Percentiles rank a stretch among this genome's conserved stretches.
These are phyloP conservation scores for Hymenopus coronatus DNA, from an alignment of 2,888 invertebrate genomes.

Conservation along the genomic window DNA sequence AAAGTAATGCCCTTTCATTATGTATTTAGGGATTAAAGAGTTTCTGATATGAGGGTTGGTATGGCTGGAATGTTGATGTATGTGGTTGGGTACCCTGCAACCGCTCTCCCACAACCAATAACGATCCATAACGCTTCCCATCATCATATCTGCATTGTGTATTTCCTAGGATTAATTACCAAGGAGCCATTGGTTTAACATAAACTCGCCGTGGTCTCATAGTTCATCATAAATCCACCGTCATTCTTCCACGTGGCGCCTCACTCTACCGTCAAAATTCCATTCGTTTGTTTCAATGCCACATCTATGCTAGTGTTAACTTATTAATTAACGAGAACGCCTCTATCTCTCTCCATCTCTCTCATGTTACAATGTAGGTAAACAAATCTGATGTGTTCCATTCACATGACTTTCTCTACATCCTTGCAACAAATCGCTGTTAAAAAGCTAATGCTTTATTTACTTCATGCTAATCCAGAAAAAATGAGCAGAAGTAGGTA, in stretches of 20 bases:
- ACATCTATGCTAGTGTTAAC: too few relatives aligned
- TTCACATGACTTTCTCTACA: too few relatives aligned
- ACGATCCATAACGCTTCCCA: neutral
- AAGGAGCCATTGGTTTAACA: neutral
- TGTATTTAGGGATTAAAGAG: conserved; percentile 24
- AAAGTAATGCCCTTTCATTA: conserved; percentile 27
- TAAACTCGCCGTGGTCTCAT: neutral
- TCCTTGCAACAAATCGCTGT: too few relatives aligned
- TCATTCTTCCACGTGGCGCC: neutral
- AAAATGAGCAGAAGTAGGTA: too few relatives aligned
- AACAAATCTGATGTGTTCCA: too few relatives aligned
- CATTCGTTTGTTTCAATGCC: too few relatives aligned
- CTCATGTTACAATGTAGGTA: too few relatives aligned
- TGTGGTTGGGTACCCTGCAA: neutral
- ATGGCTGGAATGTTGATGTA: neutral
- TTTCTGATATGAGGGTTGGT: neutral
- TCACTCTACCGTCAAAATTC: neutral
- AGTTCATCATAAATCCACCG: neutral
- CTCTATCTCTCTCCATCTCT: too few relatives aligned
- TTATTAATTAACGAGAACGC: too few relatives aligned
- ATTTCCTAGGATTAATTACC: neutral
- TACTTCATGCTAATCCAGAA: too few relatives aligned
- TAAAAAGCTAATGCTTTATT: too few relatives aligned
- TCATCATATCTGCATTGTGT: neutral
- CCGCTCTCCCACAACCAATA: neutral